Base-by-base conservation (phyloP, 2,888 invertebrate species). In the Acrobasis consociella region DNA sequence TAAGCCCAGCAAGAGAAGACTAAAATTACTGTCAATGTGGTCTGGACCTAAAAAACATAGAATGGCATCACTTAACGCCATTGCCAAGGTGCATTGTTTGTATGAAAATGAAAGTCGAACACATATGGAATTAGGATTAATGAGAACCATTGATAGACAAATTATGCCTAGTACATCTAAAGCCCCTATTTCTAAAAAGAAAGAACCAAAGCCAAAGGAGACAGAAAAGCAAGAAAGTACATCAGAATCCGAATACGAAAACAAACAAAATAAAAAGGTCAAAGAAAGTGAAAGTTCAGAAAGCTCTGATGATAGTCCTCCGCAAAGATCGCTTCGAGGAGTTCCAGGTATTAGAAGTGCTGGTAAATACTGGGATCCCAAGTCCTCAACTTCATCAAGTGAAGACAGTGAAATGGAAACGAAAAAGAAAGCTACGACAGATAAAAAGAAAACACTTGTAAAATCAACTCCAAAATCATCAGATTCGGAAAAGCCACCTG, bases 41-140 rank as follows among this genome's bases (percentile, higher is more conserved):
- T 94, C 93, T 69, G 96, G 96, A 0, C 96, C 97, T 31, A 97
- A 97, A 84, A 94, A 96, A 53, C 96, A 97, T 80, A 94, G 98
- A 69, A 97, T 97, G 86, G 98, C 98, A 49, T 97, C 97, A 2
- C 86, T 98, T 39, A 98, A 98, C 81, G 98, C 98, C 0, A 85
- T 96, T 72, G 97, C 97, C 37, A 97, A 97, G 91, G 97, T 98
- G 2, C 97, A 97, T 82, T 97, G 97, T 78, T 93, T 98, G 31
- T 97, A 97, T 78, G 97, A 97, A 85, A 97, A 97, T 80, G 97
- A 97, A 87, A 95, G 96, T 60, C 93, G 96, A 59, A 95, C 95
- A 0, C 96, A 95, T 65, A 94, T 96, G 77, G 94, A 94, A 75
- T 74, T 94, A 66, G 94, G 94, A 0, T 77, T 93, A 51, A 91